phyloP scores from a whole-genome alignment of 37 sponge, comb jelly and placozoan genomes.

The Spongilla lacustris region DNA sequence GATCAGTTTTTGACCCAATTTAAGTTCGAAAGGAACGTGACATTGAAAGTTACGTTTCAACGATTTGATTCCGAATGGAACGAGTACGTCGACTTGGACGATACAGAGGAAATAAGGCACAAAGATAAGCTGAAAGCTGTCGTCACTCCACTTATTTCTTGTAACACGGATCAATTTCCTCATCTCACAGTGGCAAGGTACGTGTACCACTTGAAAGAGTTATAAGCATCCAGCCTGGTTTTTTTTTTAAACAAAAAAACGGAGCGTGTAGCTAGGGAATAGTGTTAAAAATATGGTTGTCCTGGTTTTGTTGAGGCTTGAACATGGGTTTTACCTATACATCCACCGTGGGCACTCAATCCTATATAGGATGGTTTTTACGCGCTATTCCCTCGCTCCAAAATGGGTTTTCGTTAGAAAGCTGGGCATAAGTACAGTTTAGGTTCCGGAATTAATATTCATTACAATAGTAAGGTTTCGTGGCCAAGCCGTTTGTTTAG shows the following conservation, averaged over 20 bases:
- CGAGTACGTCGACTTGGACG: constrained; percentile 49
- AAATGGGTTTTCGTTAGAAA: not conserved
- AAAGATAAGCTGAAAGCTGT: constrained; percentile 46
- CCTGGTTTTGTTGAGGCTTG: not conserved
- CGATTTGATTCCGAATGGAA: constrained; percentile 48
- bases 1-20: constrained; percentile 26
- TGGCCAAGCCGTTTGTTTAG: too few species aligned
- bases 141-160: constrained; percentile 18
- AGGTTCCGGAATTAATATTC: too few species aligned
- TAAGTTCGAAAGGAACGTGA: constrained; percentile 21
- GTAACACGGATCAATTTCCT: not conserved
- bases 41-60: constrained; percentile 30
- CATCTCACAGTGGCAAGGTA: not conserved
- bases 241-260: not conserved
- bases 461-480: too few species aligned
- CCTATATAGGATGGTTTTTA: not conserved
- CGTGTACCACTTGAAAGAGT: not conserved
- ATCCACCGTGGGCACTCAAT: not conserved
- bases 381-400: not conserved
- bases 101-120: constrained; percentile 6
- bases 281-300: not conserved
- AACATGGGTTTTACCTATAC: not conserved
- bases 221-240: not conserved
- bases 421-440: too few species aligned
- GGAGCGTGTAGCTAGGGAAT: not conserved